A percentile compares a stretch with the other conserved stretches of the same genome.
Conservation (phyloP, 2,888 invertebrate genomes). For the Linnaemya tessellans region DNA sequence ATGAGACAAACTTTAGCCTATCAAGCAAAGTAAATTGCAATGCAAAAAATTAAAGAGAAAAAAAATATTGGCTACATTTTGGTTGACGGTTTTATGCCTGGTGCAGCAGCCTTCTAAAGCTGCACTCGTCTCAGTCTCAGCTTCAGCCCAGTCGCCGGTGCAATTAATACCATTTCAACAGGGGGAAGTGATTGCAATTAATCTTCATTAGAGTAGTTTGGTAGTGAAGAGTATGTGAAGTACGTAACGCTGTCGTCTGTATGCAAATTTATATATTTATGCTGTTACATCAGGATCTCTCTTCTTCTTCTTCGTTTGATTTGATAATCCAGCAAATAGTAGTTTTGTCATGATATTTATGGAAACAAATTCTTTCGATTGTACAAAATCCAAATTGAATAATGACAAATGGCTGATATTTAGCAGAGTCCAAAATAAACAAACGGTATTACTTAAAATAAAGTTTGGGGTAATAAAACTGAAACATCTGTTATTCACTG, state of each 20-base stretch:
- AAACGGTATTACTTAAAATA: background rate
- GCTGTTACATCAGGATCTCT: slow-evolving; percentile 48
- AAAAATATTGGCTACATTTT: slow-evolving; percentile 47
- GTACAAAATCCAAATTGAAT: slow-evolving; percentile 43
- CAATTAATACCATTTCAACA: slow-evolving; percentile 81
- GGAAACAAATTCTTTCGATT: slow-evolving; percentile 47
- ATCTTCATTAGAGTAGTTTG: slow-evolving; percentile 81
- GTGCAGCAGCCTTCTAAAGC: slow-evolving; percentile 2
- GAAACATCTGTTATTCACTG: slow-evolving; percentile 24
- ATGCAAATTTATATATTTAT: slow-evolving; percentile 18
- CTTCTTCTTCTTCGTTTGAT: slow-evolving; percentile 1
- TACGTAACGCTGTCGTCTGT: too few relatives aligned
- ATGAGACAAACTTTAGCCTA: slow-evolving; percentile 44
- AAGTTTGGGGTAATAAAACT: background rate
- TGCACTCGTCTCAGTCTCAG: slow-evolving; percentile 23
- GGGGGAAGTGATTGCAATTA: slow-evolving; percentile 82
- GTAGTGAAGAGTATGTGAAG: slow-evolving; percentile 45
- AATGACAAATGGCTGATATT: slow-evolving; percentile 53
- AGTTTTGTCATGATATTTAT: slow-evolving; percentile 55
- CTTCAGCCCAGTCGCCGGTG: slow-evolving; percentile 66
- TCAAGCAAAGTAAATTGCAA: slow-evolving; percentile 56
- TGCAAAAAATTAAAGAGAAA: slow-evolving; percentile 46
- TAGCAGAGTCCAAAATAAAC: slow-evolving; percentile 18
- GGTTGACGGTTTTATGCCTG: slow-evolving; percentile 37
- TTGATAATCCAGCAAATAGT: slow-evolving; percentile 49